Percentiles rank a stretch among this genome's conserved stretches.
phyloP scores from a whole-genome alignment of 2,113 vertebrate genomes.

The Microcebus murinus region DNA sequence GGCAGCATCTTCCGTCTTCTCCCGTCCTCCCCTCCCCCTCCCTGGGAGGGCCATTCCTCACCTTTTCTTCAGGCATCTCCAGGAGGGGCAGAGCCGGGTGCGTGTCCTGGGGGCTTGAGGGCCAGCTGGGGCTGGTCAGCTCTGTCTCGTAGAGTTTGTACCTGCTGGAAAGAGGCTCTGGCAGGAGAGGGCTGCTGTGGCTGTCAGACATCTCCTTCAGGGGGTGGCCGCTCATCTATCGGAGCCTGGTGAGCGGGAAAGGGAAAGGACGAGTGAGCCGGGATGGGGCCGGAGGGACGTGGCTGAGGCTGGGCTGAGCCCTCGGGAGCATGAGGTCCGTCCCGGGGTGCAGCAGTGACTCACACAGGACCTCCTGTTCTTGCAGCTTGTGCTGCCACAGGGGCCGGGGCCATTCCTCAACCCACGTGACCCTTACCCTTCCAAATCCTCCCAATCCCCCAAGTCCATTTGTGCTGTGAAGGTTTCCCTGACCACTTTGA shows the following conservation, averaged over 20 bases:
- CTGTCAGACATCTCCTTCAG: conserved; percentile 66
- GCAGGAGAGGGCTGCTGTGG: conserved; percentile 67
- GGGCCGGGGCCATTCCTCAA: background rate
- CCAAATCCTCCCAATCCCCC: background rate
- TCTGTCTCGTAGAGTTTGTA: conserved; percentile 53
- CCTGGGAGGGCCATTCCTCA: background rate
- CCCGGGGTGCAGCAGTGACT: background rate
- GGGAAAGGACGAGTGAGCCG: background rate
- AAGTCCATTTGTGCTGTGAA: background rate
- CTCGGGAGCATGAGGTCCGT: background rate
- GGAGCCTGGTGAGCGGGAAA: background rate
- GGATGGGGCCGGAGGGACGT: background rate
- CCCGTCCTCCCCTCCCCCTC: rapidly evolving
- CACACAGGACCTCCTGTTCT: background rate
- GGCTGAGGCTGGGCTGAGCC: background rate
- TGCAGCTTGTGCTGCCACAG: background rate
- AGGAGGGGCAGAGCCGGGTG: conserved; percentile 73
- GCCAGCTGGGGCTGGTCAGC: conserved; percentile 53
- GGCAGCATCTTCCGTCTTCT: background rate
- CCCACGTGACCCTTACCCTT: background rate
- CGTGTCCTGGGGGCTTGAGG: conserved; percentile 59
- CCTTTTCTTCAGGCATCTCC: conserved; percentile 81
- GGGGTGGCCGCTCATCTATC: background rate
- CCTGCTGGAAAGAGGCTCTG: conserved; percentile 58
- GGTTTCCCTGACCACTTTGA: background rate